Conservation (phyloP, 2,888 invertebrate genomes). For the Drosophila robusta region DNA sequence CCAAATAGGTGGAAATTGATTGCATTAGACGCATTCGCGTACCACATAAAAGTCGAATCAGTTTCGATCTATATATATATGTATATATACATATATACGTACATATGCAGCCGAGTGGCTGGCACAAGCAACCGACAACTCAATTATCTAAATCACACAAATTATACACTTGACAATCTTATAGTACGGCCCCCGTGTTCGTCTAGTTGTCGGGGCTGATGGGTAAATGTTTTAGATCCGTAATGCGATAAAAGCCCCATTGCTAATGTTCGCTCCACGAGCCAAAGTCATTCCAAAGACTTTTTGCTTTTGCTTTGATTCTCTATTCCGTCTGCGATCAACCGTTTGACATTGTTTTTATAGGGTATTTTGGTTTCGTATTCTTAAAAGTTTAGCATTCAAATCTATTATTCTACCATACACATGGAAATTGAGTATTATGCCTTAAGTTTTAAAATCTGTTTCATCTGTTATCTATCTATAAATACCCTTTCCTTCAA, state of each 20-base stretch:
- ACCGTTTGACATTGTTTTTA: too few relatives aligned
- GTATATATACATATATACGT: not conserved
- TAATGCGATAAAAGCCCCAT: constrained; percentile 11
- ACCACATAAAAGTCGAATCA: constrained; percentile 1
- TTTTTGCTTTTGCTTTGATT: constrained; percentile 6
- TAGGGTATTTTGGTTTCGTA: too few relatives aligned
- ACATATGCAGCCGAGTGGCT: constrained; percentile 1
- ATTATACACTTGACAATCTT: constrained; percentile 31
- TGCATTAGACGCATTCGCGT: constrained; percentile 19
- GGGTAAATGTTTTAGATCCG: not conserved
- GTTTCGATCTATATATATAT: not conserved
- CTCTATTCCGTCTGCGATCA: not conserved
- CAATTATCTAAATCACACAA: constrained; percentile 48
- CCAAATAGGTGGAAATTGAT: constrained; percentile 26
- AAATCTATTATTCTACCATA: too few relatives aligned
- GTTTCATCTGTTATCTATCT: too few relatives aligned
- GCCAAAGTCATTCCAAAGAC: constrained; percentile 45
- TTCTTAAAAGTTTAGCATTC: too few relatives aligned
- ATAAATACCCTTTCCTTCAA: too few relatives aligned
- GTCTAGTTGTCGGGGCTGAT: not conserved
- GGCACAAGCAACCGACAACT: constrained; percentile 30
- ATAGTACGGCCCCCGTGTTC: not conserved
- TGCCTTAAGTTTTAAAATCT: too few relatives aligned
- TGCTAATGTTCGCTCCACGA: constrained; percentile 23
- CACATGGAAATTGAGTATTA: too few relatives aligned